These are phyloP conservation scores for Oxygymnocypris stewartii DNA, from an alignment of 2,113 vertebrate species.

Conservation along the genomic window DNA sequence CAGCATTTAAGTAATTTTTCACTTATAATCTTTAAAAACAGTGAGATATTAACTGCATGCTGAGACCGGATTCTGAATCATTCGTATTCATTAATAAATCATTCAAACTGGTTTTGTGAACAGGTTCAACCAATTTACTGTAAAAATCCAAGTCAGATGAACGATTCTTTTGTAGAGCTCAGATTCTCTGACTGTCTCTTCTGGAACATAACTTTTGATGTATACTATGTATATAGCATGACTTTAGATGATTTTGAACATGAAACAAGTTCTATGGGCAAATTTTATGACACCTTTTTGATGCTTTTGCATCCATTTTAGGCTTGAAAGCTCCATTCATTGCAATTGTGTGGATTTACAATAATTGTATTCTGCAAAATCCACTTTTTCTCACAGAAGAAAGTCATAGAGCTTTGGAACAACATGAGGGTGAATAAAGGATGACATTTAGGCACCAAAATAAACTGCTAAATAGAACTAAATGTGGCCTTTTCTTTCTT, in stretches of 20 bases:
- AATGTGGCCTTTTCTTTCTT: not conserved
- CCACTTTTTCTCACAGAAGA: not conserved
- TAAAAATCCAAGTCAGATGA: too few relatives aligned
- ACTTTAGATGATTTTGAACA: not conserved
- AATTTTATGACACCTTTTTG: not conserved
- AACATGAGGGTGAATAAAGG: not conserved
- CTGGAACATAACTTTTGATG: too few relatives aligned
- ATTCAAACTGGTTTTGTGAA: too few relatives aligned
- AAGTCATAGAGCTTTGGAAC: not conserved
- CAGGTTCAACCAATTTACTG: too few relatives aligned
- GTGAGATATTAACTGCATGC: not conserved
- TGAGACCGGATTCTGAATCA: not conserved
- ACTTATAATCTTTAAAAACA: not conserved
- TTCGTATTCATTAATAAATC: not conserved
- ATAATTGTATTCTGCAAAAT: not conserved
- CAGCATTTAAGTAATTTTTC: not conserved
- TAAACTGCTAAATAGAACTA: not conserved
- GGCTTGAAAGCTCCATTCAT: not conserved
- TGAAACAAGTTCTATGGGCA: not conserved
- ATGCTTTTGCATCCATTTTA: too few relatives aligned
- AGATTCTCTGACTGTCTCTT: too few relatives aligned
- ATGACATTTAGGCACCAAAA: not conserved
- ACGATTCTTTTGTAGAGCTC: too few relatives aligned
- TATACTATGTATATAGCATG: not conserved
- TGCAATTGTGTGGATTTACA: not conserved